Conservation (phyloP, 2,113 vertebrate genomes). For the Elaphurus davidianus region DNA sequence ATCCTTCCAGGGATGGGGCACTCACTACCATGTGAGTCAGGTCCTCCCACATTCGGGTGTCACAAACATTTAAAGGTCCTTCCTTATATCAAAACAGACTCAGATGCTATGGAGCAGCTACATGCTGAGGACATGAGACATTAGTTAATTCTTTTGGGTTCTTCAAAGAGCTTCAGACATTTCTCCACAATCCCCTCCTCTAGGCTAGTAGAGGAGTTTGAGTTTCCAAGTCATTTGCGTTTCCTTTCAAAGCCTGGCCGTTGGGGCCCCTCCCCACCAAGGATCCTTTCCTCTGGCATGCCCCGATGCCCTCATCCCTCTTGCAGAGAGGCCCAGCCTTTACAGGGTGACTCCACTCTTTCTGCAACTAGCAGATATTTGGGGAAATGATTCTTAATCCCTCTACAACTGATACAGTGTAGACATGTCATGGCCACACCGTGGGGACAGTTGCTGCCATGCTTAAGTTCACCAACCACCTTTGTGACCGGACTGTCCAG, state of each 20-base stretch:
- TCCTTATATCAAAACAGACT: background rate
- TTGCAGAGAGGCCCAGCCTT: background rate
- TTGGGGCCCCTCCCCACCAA: rapidly evolving
- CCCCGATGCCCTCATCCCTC: background rate
- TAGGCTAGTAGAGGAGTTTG: background rate
- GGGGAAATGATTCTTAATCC: background rate
- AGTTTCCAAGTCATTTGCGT: background rate
- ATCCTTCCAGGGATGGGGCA: rapidly evolving
- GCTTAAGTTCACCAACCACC: background rate
- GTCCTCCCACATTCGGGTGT: background rate
- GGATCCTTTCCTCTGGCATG: background rate
- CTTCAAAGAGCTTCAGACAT: background rate
- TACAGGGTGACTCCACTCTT: too few relatives aligned
- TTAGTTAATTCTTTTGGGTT: background rate
- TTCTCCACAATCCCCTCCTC: background rate
- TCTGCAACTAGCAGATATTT: background rate
- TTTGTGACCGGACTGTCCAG: background rate
- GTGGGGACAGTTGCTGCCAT: background rate
- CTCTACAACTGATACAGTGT: background rate
- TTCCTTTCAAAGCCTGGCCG: background rate
- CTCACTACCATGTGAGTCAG: background rate
- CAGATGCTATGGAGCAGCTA: background rate
- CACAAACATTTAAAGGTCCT: background rate
- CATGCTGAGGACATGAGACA: background rate
- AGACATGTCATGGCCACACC: background rate